Evolutionary conservation across 2,113 vertebrate species (phyloP).

Genomic region (Ascaphus truei): DNA sequence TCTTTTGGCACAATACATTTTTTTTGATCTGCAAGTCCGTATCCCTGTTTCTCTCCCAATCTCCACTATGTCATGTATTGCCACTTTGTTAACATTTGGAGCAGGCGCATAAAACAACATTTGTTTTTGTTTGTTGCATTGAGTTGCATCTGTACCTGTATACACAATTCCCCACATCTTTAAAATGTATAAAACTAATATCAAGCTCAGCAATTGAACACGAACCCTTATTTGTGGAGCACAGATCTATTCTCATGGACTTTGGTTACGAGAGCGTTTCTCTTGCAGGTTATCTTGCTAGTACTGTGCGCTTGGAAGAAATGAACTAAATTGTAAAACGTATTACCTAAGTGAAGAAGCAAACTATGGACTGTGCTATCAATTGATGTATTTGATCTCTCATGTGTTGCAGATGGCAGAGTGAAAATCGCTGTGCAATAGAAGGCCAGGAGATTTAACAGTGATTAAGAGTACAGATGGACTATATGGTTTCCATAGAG

Average conservation of each 20-base stretch:
- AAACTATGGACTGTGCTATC: neutral
- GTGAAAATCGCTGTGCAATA: neutral
- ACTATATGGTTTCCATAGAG: constrained; percentile 12
- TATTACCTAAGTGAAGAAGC: neutral
- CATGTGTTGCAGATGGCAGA: neutral
- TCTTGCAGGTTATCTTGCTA: neutral
- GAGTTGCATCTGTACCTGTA: no score
- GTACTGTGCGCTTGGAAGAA: neutral
- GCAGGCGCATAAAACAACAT: no score
- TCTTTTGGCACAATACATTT: no score
- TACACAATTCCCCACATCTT: neutral
- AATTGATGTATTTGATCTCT: neutral
- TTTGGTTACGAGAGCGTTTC: neutral
- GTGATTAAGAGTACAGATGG: neutral
- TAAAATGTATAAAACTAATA: constrained; percentile 6
- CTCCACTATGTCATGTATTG: no score
- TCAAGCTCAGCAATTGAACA: neutral
- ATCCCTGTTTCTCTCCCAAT: no score
- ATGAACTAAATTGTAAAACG: constrained; percentile 14
- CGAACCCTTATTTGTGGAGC: neutral
- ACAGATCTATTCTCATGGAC: neutral
- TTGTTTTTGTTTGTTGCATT: no score
- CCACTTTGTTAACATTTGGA: no score
- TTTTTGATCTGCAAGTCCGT: no score
- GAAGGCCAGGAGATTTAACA: neutral